These are phyloP conservation scores for Ormyrus labotus DNA, from an alignment of 2,888 invertebrate species.

Conservation along the genomic window DNA sequence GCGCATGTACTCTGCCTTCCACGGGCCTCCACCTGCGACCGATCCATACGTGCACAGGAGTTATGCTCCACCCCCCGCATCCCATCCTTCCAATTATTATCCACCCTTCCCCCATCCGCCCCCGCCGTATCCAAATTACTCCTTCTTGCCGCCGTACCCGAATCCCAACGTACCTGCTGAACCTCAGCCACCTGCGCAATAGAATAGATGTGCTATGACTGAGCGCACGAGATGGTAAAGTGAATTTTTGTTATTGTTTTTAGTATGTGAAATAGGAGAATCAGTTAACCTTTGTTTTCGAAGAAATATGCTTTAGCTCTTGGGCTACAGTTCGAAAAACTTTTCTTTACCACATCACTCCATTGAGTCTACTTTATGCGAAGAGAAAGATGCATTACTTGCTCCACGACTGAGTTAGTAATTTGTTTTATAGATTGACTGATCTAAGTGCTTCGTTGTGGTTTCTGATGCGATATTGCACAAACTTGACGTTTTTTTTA, in stretches of 20 bases:
- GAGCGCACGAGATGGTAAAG: slow-evolving; percentile 1
- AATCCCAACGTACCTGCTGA: slow-evolving; percentile 74
- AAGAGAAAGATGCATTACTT: background rate
- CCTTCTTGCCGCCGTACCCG: slow-evolving; percentile 77
- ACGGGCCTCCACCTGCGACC: slow-evolving; percentile 70
- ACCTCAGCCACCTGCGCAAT: slow-evolving; percentile 74
- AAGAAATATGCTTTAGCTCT: no score
- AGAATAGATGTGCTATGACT: slow-evolving; percentile 54
- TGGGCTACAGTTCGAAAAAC: no score
- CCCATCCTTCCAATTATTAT: slow-evolving; percentile 73
- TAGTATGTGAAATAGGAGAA: background rate
- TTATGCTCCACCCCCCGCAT: slow-evolving; percentile 65
- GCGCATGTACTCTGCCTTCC: slow-evolving; percentile 73
- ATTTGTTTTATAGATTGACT: background rate
- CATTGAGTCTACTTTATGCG: background rate
- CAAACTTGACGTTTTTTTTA: slow-evolving; percentile 8
- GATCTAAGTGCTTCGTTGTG: background rate
- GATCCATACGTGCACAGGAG: slow-evolving; percentile 74
- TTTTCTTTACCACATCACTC: background rate
- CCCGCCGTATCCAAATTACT: slow-evolving; percentile 78
- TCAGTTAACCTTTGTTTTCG: background rate
- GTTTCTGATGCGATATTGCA: background rate
- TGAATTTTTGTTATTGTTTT: slow-evolving; percentile 10
- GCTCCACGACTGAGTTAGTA: slow-evolving; percentile 4
- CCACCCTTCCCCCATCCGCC: slow-evolving; percentile 75